These are phyloP conservation scores for Polydrusus tereticollis DNA, from an alignment of 2,888 invertebrate species.

Conservation along the genomic window DNA sequence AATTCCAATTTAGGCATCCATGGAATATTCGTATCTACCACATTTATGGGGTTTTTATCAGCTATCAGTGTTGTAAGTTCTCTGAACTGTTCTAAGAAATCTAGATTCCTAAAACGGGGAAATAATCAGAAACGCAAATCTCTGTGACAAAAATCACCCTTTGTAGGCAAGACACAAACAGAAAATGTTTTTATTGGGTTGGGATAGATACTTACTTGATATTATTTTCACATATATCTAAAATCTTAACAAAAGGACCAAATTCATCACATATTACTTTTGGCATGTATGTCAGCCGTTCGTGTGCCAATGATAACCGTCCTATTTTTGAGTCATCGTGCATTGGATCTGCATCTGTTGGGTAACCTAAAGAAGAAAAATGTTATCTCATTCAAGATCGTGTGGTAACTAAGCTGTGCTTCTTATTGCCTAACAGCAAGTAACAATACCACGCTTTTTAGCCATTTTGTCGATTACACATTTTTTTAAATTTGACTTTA, in stretches of 20 bases:
- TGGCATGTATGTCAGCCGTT: constrained; percentile 76
- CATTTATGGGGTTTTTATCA: constrained; percentile 80
- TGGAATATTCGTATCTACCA: constrained; percentile 79
- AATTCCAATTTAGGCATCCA: constrained; percentile 79
- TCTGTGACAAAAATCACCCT: no score
- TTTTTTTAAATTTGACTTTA: no score
- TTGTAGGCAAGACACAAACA: not conserved
- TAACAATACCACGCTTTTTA: no score
- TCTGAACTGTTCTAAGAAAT: constrained; percentile 80
- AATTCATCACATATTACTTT: constrained; percentile 75
- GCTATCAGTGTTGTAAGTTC: constrained; percentile 82
- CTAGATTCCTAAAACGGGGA: constrained; percentile 74
- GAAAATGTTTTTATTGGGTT: no score
- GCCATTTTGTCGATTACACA: no score
- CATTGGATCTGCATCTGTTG: constrained; percentile 25
- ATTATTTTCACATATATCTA: constrained; percentile 81
- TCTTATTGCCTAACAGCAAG: no score
- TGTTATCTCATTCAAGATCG: not conserved
- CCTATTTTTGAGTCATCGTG: constrained; percentile 70
- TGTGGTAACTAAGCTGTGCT: no score
- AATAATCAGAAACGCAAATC: no score
- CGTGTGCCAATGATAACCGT: constrained; percentile 78
- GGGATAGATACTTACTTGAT: constrained; percentile 74
- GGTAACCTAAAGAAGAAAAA: constrained; percentile 17
- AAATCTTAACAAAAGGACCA: constrained; percentile 72